Percentiles rank a stretch among this genome's conserved stretches.
Conservation (phyloP, 2,113 vertebrate genomes). For the Eidolon helvum region DNA sequence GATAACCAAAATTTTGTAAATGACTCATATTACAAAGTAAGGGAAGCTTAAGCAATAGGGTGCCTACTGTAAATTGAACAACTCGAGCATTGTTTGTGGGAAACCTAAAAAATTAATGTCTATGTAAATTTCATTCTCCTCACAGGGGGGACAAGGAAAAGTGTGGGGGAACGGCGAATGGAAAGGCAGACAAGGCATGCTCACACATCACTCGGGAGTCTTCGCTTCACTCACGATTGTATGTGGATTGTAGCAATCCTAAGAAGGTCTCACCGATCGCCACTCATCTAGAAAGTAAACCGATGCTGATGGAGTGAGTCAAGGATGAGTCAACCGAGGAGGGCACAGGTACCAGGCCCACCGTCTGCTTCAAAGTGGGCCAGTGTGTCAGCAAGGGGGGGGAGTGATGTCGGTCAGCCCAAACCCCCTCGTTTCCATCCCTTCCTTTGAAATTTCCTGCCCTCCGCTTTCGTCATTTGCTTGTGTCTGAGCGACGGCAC, state of each 20-base stretch:
- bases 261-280: not conserved
- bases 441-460: not conserved
- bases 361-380: rapidly evolving
- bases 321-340: rapidly evolving
- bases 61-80: rapidly evolving
- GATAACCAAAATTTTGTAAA: not conserved
- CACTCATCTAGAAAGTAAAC: rapidly evolving
- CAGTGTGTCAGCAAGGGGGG: rapidly evolving
- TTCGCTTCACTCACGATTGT: not conserved
- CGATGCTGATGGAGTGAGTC: not conserved
- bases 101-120: not conserved
- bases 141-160: not conserved
- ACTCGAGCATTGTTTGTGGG: rapidly evolving
- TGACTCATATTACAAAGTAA: not conserved
- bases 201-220: not conserved
- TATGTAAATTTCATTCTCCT: not conserved
- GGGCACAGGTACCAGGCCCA: rapidly evolving
- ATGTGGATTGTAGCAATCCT: constrained; percentile 60
- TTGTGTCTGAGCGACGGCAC: not conserved
- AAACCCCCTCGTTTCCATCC: not conserved
- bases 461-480: not conserved
- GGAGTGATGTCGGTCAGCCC: rapidly evolving
- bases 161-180: not conserved
- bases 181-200: constrained; percentile 52
- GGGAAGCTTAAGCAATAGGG: rapidly evolving